Evolutionary conservation across 2,797 vertebrate genomes (phyloP), one percentile per base, ranked within the genome.

Genomic region (Lemur catta): DNA sequence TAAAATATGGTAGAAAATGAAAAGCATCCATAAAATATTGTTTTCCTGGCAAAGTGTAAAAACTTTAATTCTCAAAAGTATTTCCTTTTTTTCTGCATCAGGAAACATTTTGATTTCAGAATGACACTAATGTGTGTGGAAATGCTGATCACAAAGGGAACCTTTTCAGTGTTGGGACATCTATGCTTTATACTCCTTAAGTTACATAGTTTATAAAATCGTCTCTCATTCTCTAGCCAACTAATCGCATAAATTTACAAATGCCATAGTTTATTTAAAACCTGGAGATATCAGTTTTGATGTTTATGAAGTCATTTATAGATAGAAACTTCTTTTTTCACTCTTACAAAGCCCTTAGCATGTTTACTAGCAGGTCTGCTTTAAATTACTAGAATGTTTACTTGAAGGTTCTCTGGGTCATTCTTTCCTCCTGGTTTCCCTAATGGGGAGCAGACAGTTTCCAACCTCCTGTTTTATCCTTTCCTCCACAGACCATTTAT

Each of bases 161-260:
- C 2, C 1, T 50, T 84, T 69, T 43, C 20, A 69, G 14, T 14
- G 1, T 0, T 57, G 18, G 20, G 43, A 48, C 1, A 55, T 35
- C 2, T 71, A 13, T 41, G 4, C n/a, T 91, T 78, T 13, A 26
- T 18, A 11, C 5, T 75, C 12, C 28, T 80, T 67, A 80, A 48
- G 15, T 74, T 17, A 38, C 10, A 24, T 11, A n/a, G 1, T 20
- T 79, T 41, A 46, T 75, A 28, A 69, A 15, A 69, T 1, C 57
- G 7, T 1, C 20, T 7, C 2, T 20, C 12, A 2, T 71, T 26
- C 5, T 72, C 8, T 59, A 10, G 2, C 13, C 12, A 72, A 18
- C 5, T 35, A 65, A 75, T 41, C 5, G 12, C 6, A 78, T 41
- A 75, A 95, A 61, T 33, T 24, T 4, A 67, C 50, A 80, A 89